Base-by-base conservation (phyloP, 2,113 vertebrate species). In the Galbula dea region DNA sequence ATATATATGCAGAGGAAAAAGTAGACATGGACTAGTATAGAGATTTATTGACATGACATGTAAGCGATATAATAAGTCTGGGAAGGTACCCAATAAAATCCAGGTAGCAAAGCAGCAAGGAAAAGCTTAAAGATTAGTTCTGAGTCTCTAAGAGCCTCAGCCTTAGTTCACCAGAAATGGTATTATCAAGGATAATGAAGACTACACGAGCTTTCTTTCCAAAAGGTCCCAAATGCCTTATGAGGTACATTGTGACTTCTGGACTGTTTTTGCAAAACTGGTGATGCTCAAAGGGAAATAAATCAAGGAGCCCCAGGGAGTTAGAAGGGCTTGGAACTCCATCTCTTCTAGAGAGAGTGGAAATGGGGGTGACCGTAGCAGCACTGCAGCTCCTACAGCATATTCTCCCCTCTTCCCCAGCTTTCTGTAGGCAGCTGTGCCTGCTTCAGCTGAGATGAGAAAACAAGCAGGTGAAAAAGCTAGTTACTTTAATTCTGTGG, bases 291-390 rank as follows among this genome's bases (percentile, higher is more conserved):
- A 57, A 74, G 46, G 27, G 55, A 66, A 57, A 36, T 15, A 0
- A 0, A n/a, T 16, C 0, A 0, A 36, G 88, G 26, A 51, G 11
- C 30, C 72, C 11, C 68, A 34, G 43, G 12, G 11, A 36, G 8
- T 26, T 11, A n/a, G 29, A 41, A 14, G 23, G 30, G 13, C 6
- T 3, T 69, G 26, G 51, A 76, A 18, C 22, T 67, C 14, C 49
- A 69, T 22, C 15, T 32, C 4, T 57, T n/a, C 36, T 7, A 10
- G 11, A 34, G 19, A 24, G 18, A 7, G 12, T 36, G 45, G 59
- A 48, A 51, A 46, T 10, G 12, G 13, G 12, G 13, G 51, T 27
- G 34, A 34, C 37, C 15, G 11, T 12, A 39, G 51, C 41, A 52
- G 49, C 22, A 12, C 20, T 52, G 19, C 27, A 27, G 1, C 41